Base-by-base conservation (phyloP, 2,888 invertebrate genomes). In the Athetis lepigone region DNA sequence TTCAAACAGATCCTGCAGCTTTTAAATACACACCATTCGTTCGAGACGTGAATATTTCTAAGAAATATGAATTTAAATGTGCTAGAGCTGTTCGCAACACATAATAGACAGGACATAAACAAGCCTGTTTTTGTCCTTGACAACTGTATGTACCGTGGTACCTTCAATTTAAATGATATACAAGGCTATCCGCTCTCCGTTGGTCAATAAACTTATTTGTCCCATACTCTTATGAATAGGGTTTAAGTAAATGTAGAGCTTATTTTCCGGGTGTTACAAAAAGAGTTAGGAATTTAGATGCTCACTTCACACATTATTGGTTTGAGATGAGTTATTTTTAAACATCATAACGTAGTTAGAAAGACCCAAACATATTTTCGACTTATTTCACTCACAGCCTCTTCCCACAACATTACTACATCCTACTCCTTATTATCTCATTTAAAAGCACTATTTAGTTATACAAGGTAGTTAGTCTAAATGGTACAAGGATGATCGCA, bases 161-260 rank as follows among this genome's bases (percentile, higher is more conserved):
- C 79, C 79, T 78, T 79, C 67, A 57, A 80, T 81, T 83, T 64
- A 75, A 82, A 77, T 83, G 19, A 25, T 55, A 37, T 56, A 69
- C 87, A 87, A 88, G 88, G 88, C 80, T 87, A 78, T 69, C 83
- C 88, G 45, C 80, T 88, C 88, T 84, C 88, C 74, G 55, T 51
- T 61, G 49, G 52, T 47, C 37, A 70, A 49, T 46, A 51, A 58
- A 51, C 13, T 39, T n/a, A 21, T 21, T 21, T 13, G 43, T 43
- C 11, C 13, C 18, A 13, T 33, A 13, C 33, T 33, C n/a, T n/a
- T n/a, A n/a, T 13, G 33, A 11, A 11, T 33, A 4, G 33, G 33
- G 33, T n/a, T n/a, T 33, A 13, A 1, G 1, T 9, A 5, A 4
- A 13, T 19, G 9, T 61, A 16, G 8, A 43, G 33, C 19, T n/a